Conservation (phyloP, 2,797 vertebrate species). For the Centropyge bicolor region DNA sequence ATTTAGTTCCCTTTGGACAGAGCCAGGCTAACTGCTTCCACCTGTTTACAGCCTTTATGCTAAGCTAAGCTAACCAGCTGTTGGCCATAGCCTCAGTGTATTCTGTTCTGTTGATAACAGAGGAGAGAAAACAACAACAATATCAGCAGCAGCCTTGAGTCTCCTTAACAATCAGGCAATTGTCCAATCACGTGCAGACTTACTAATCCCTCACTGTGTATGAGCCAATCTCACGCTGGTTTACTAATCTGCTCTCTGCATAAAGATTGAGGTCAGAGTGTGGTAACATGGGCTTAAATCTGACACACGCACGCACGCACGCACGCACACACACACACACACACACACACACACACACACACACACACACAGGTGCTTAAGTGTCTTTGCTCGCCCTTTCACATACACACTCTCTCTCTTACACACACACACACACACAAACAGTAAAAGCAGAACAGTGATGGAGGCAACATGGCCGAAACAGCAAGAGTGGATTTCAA, state of each 20-base stretch:
- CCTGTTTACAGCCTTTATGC: no score
- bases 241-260: conserved; percentile 71
- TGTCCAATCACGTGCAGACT: conserved; percentile 67
- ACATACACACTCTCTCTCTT: not conserved
- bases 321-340: conserved; percentile 37
- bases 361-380: conserved; percentile 18
- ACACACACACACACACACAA: not conserved
- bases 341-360: conserved; percentile 26
- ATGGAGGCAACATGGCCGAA: conserved; percentile 28
- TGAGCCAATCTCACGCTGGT: conserved; percentile 63
- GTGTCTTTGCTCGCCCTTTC: conserved; percentile 16
- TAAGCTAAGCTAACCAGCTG: not conserved
- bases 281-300: conserved; percentile 70
- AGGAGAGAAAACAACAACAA: not conserved
- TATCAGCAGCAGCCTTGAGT: conserved; percentile 30
- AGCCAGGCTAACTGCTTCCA: not conserved
- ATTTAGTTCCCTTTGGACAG: no score
- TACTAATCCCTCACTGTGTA: conserved; percentile 62
- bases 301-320: conserved; percentile 49
- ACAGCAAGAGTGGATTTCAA: not conserved
- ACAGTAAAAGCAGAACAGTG: conserved; percentile 11
- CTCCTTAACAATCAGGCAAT: conserved; percentile 44
- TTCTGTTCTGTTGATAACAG: not conserved
- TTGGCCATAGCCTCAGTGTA: not conserved
- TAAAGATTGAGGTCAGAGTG: conserved; percentile 79